Base-by-base conservation (phyloP, 2,888 invertebrate species). In the Amiota mariae region DNA sequence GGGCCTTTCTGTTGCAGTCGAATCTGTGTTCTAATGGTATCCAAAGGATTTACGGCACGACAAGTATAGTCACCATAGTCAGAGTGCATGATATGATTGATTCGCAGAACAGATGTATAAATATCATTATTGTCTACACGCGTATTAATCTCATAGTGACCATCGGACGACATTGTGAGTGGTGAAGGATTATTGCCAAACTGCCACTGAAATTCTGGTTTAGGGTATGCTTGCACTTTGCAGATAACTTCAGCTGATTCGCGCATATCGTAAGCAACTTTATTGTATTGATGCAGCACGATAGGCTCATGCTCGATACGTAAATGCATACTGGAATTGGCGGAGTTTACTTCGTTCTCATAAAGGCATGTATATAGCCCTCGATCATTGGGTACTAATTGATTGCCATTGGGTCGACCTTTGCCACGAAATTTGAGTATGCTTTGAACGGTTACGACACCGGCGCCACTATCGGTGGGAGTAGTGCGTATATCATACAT, bases 31-130 rank as follows among this genome's bases (percentile, higher is more conserved):
- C 93, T 93, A 66, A 94, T 94, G 72, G 91, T 94, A n/a, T 97
- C 97, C 71, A 97, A 91, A 0, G 93, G 92, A 87, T 98, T 98
- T 11, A 94, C 93, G 0, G 96, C 96, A 77, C 95, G 93, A 86
- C 98, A 98, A 72, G 94, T 94, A 89, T 97, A 98, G 73, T 97
- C 96, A 0, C 98, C 98, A 85, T 97, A 97, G 87, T 97, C 97
- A 51, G 94, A 92, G 18, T 94, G 93, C 74, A 94, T 93, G 24
- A 97, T 92, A 80, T 94, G 93, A 64, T 93, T 93, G 77, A 97
- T 90, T 91, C 85, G 92, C 51, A 97, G 90, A 0, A 95, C 92
- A 74, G 96, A 96, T 4, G 94, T 94, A 89, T 96, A 97, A 1
- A 96, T 93, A 87, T 97, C 97, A 88, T 96, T 95, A 78, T 94